Base-by-base conservation (phyloP, 2,888 invertebrate species). In the Netelia fuscicornis region DNA sequence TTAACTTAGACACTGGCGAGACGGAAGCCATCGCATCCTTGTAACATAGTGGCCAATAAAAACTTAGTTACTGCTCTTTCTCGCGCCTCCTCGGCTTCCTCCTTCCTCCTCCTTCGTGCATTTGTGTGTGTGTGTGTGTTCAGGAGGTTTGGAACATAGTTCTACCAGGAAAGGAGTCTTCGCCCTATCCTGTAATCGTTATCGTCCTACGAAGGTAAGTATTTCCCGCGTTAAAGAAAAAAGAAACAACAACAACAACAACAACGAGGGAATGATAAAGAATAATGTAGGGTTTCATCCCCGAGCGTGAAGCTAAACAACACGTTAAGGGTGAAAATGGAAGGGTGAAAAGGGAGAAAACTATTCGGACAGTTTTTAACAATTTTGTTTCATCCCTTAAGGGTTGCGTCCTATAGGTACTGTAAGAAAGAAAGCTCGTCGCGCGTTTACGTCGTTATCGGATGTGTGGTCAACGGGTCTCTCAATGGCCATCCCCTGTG, bases 41-140 rank as follows among this genome's bases (percentile, higher is more conserved):
- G 88, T 92, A 91, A 92, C 91, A 92, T 92, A 93, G 91, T 89
- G 87, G 88, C 90, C 91, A 91, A 93, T 93, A 93, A 93, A 93
- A 93, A 92, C 91, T 92, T 91, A 91, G 92, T 92, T 92, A 92
- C 91, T 88, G 90, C 88, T 89, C 86, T 85, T 87, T 87, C 83
- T 86, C 85, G 75, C 86, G 83, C 71, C 82, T 71, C 71, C 60
- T 65, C n/a, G 3, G n/a, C 17, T 42, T 71, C 72, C 77, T 71
- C 25, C 65, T 42, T 62, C 25, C 72, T 67, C 83, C 82, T 81
- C 67, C 76, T 70, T 48, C 64, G 77, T 80, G 60, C 62, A 44
- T 30, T 62, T 65, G 72, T 37, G 56, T 78, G 68, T 76, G 72
- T 67, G 68, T 71, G 68, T 79, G 74, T 70, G 30, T 30, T 60